A percentile compares a stretch with the other conserved stretches of the same genome.
Conservation (phyloP, 2,797 vertebrate genomes). For the Gymnothorax reevesii region DNA sequence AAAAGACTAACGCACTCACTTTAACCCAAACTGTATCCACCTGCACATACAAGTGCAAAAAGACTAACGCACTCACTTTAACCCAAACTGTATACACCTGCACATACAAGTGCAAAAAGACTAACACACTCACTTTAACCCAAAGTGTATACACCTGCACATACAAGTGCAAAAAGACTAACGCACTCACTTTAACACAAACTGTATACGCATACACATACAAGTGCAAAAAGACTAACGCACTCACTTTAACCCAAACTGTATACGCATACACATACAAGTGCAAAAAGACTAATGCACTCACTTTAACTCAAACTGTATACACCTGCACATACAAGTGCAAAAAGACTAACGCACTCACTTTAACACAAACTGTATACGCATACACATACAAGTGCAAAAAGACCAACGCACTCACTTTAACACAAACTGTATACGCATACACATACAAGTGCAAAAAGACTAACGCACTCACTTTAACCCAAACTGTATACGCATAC, state of each 20-base stretch:
- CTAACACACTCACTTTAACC: background rate
- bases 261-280: slow-evolving; percentile 15
- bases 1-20: background rate
- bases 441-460: background rate
- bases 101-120: background rate
- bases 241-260: slow-evolving; percentile 19
- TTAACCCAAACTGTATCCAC: background rate
- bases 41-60: background rate
- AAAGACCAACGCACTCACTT: no score
- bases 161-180: background rate
- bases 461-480: background rate
- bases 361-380: background rate
- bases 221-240: no score
- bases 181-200: background rate
- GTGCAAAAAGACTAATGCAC: background rate
- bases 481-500: background rate
- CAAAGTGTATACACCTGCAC: background rate
- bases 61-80: no score
- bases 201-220: background rate
- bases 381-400: background rate
- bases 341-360: background rate
- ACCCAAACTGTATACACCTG: slow-evolving; percentile 24
- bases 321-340: background rate
- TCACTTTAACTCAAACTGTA: background rate
- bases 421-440: slow-evolving; percentile 21